Evolutionary conservation across 2,888 invertebrate species (phyloP), one percentile per base, ranked within the genome.

Genomic region (Netelia inedita): DNA sequence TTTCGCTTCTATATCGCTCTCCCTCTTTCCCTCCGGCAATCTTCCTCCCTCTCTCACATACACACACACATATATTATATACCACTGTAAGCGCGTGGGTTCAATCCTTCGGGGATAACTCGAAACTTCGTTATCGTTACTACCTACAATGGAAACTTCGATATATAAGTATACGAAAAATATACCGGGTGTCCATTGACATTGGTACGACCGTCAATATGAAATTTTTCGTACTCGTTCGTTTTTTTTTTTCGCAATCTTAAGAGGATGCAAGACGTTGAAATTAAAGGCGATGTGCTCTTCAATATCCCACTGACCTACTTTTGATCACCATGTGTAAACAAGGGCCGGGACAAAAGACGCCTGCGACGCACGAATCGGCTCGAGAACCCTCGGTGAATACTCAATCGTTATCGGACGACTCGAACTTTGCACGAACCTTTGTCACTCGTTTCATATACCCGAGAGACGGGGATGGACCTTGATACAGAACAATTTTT

Each of bases 61-160:
- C 5, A 41, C 16, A 65, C 41, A 16, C 16, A 16, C 11, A 11
- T 19, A 16, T 68, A 41, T 19, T 63, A 35, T 69, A 73, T 75
- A 66, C 63, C 61, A 53, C 57, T 79, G 55, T 59, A 10, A 11
- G 43, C 53, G 61, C 35, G 55, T 41, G 59, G 50, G 57, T 28
- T 28, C 46, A 85, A 41, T 79, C 84, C 81, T 73, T 46, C 63
- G 82, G 83, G 84, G 82, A 85, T 74, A 78, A 74, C 65, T 79
- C 81, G 79, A 85, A 73, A 79, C 50, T 59, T 69, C 14, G 59
- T 78, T 81, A 81, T 78, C 79, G 73, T 73, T 72, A 11, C 66
- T 71, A 19, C 43, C 10, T 55, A 55, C 23, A 53, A 43, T n/a
- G 5, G 53, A 61, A 61, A 79, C 55, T 19, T 57, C 8, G 16